Base-by-base conservation (phyloP, 2,888 invertebrate genomes). In the Chrysina gloriosa region DNA sequence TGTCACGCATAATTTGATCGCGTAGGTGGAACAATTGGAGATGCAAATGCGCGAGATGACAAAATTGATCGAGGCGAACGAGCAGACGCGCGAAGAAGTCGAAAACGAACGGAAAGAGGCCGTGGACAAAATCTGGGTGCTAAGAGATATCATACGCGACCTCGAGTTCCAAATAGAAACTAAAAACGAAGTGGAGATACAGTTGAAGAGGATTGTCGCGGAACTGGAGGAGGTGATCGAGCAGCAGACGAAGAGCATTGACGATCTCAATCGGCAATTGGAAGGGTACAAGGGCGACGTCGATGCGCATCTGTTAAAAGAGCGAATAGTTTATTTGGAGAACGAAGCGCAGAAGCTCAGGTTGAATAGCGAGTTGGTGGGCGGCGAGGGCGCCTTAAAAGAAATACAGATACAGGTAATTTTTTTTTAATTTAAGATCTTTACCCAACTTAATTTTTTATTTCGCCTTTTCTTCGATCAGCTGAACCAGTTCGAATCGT, bases 11-110 rank as follows among this genome's bases (percentile, higher is more conserved):
- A 36, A 21, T 34, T n/a, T 65, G 19, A 14, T 2, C 21, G 31
- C 27, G 3, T 19, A 95, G 95, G 91, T 93, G 61, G 93, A 94
- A 78, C 90, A 90, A 63, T 83, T 95, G 72, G 94, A 93, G 82
- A 84, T 87, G 1, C 93, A 95, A 82, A 85, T 93, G 50, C 88
- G 89, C 27, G 91, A 93, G 69, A 87, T 91, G 83, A 87, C 87
- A 50, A 85, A 87, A 71, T 83, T 88, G 58, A 86, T 92, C 70
- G 79, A 84, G 1, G 90, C 89, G 5, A 82, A 89, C 1, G 89
- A 90, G 74, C 81, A 85, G 0, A 88, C 88, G 70, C 89, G 89
- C 73, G 86, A 88, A 1, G 86, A 89, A 63, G 82, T 90, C 0
- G 92, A 95, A 80, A 84, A 86, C 0, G 93, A 94, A 72, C 82